Evolutionary conservation across 2,113 vertebrate species (phyloP).

Genomic region (Larimichthys crocea): DNA sequence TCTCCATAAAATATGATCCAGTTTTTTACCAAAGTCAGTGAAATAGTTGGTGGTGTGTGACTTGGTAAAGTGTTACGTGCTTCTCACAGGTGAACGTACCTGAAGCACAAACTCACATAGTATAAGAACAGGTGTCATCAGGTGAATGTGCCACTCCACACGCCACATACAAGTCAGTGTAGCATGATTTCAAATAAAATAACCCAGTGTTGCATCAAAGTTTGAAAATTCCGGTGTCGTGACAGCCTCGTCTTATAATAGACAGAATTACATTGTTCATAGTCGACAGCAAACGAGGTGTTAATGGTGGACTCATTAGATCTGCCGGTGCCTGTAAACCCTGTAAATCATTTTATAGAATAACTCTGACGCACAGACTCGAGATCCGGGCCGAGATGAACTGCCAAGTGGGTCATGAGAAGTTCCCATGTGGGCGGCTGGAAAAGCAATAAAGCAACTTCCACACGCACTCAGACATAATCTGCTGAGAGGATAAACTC

Average conservation of each 20-base stretch:
- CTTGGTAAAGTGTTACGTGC: too few relatives aligned
- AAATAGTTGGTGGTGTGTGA: too few relatives aligned
- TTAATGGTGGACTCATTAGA: not conserved
- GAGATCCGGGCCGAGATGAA: constrained; percentile 35
- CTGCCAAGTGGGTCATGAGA: constrained; percentile 50
- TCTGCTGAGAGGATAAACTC: constrained; percentile 42
- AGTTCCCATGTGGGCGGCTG: constrained; percentile 45
- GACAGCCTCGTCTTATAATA: not conserved
- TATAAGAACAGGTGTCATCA: too few relatives aligned
- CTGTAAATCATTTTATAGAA: not conserved
- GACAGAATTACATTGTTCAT: not conserved
- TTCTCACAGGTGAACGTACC: too few relatives aligned
- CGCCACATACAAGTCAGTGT: too few relatives aligned
- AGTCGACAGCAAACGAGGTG: not conserved
- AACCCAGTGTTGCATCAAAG: too few relatives aligned
- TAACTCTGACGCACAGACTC: constrained; percentile 3
- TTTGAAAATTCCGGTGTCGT: too few relatives aligned
- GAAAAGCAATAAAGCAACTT: constrained; percentile 54
- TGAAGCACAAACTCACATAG: too few relatives aligned
- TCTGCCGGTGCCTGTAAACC: not conserved
- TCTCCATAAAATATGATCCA: too few relatives aligned
- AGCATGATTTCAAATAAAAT: too few relatives aligned
- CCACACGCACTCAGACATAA: not conserved
- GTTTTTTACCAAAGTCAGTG: too few relatives aligned
- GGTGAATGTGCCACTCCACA: too few relatives aligned